phyloP scores from a whole-genome alignment of 2,888 invertebrate species.

The Exephanes ischioxanthus region DNA sequence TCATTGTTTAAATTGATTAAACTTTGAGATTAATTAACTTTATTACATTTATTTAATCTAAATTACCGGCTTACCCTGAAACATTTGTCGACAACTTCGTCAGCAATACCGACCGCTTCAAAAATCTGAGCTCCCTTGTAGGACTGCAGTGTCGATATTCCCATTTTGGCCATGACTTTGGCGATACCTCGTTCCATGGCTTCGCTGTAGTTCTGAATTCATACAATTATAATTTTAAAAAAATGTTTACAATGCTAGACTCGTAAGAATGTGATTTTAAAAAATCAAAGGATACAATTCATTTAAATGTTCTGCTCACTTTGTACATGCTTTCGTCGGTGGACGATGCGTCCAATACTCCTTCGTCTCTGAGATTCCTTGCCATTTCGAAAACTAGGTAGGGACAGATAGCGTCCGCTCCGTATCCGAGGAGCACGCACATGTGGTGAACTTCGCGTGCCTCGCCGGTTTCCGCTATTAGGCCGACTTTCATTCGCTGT shows the following conservation, averaged over 20 bases:
- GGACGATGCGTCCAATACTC: slow-evolving; percentile 91
- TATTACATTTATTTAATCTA: slow-evolving; percentile 4
- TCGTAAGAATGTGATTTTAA: neutral
- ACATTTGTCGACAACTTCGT: slow-evolving; percentile 97
- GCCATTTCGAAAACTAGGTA: slow-evolving; percentile 98
- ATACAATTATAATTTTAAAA: neutral
- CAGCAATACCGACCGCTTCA: slow-evolving; percentile 97
- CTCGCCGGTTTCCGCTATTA: slow-evolving; percentile 98
- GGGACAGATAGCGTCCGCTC: slow-evolving; percentile 99
- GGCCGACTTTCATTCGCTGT: slow-evolving; percentile 97
- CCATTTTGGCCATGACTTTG: slow-evolving; percentile 99
- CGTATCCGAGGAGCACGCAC: slow-evolving; percentile 97
- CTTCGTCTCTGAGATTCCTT: slow-evolving; percentile 93
- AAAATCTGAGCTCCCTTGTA: slow-evolving; percentile 99
- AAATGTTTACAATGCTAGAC: neutral
- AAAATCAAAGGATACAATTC: neutral
- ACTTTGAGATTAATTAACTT: slow-evolving; percentile 13
- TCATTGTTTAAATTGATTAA: slow-evolving; percentile 73
- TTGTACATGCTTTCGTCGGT: slow-evolving; percentile 93
- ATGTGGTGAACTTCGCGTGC: slow-evolving; percentile 98
- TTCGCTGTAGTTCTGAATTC: slow-evolving; percentile 91
- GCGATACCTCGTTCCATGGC: slow-evolving; percentile 96
- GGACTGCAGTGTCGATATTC: slow-evolving; percentile 98
- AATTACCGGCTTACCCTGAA: slow-evolving; percentile 90
- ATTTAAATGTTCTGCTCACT: slow-evolving; percentile 79